Evolutionary conservation across 2,113 vertebrate species (phyloP).

Genomic region (Epinephelus fuscoguttatus): DNA sequence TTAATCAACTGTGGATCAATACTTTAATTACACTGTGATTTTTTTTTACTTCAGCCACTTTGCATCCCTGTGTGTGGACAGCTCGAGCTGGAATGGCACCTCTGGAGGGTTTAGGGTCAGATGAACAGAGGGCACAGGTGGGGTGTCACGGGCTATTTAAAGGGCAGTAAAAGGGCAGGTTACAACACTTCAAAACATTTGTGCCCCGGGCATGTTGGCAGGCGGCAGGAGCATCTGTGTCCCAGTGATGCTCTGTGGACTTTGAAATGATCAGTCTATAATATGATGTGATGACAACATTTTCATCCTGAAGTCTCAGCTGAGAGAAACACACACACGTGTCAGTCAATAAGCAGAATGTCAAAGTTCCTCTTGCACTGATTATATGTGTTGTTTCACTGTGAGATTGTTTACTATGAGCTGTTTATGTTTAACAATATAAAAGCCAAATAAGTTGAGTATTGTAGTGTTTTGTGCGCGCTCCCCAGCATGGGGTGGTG

Average conservation of each 20-base stretch:
- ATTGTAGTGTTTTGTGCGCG: background rate
- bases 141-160: slow-evolving; percentile 61
- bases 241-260: slow-evolving; percentile 39
- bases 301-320: background rate
- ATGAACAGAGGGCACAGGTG: slow-evolving; percentile 34
- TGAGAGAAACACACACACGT: background rate
- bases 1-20: background rate
- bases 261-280: slow-evolving; percentile 38
- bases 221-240: slow-evolving; percentile 11
- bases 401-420: background rate
- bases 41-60: background rate
- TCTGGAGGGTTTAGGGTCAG: slow-evolving; percentile 45
- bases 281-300: slow-evolving; percentile 25
- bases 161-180: slow-evolving; percentile 67
- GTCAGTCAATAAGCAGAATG: background rate
- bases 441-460: background rate
- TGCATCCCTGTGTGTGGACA: background rate
- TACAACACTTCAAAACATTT: slow-evolving; percentile 67
- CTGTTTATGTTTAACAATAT: background rate
- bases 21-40: slow-evolving; percentile 7
- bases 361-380: background rate
- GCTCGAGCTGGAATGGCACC: slow-evolving; percentile 49
- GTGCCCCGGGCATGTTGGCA: slow-evolving; percentile 41
- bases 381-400: background rate
- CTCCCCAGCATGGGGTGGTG: slow-evolving; percentile 4